Evolutionary conservation across 2,113 vertebrate species (phyloP).

Genomic region (Oreotrochilus melanogaster): DNA sequence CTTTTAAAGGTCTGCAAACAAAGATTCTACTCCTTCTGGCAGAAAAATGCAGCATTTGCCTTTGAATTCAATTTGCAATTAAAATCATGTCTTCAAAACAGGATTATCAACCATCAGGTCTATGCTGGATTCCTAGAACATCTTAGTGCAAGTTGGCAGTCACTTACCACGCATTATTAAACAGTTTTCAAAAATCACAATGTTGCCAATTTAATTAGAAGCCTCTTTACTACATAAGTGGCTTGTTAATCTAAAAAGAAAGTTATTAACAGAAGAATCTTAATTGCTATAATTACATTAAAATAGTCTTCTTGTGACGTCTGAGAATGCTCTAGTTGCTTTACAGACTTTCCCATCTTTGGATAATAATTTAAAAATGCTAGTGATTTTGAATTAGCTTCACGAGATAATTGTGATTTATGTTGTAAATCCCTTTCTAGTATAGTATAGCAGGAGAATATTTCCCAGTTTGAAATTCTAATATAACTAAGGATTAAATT

Average conservation of each 20-base stretch:
- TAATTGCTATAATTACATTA: slow-evolving; percentile 61
- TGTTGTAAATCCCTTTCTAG: neutral
- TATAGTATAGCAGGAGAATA: neutral
- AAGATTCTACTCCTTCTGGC: neutral
- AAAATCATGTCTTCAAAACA: slow-evolving; percentile 44
- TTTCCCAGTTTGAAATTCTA: slow-evolving; percentile 20
- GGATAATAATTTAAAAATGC: neutral
- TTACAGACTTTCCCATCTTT: slow-evolving; percentile 15
- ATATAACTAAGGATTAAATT: neutral
- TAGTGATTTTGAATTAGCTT: slow-evolving; percentile 45
- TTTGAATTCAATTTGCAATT: slow-evolving; percentile 46
- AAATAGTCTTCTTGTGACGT: slow-evolving; percentile 25
- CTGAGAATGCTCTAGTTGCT: neutral
- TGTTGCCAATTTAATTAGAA: slow-evolving; percentile 60
- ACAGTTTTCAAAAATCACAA: slow-evolving; percentile 45
- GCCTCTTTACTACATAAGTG: slow-evolving; percentile 28
- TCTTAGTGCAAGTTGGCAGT: slow-evolving; percentile 49
- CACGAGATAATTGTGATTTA: neutral
- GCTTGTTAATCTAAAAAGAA: slow-evolving; percentile 49
- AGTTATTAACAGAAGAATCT: slow-evolving; percentile 37
- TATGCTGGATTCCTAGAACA: slow-evolving; percentile 34
- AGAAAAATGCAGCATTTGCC: neutral
- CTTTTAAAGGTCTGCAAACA: neutral
- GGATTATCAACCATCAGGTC: slow-evolving; percentile 48
- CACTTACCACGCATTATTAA: slow-evolving; percentile 23